phyloP scores from a whole-genome alignment of 2,113 vertebrate species.

The Otis tarda region DNA sequence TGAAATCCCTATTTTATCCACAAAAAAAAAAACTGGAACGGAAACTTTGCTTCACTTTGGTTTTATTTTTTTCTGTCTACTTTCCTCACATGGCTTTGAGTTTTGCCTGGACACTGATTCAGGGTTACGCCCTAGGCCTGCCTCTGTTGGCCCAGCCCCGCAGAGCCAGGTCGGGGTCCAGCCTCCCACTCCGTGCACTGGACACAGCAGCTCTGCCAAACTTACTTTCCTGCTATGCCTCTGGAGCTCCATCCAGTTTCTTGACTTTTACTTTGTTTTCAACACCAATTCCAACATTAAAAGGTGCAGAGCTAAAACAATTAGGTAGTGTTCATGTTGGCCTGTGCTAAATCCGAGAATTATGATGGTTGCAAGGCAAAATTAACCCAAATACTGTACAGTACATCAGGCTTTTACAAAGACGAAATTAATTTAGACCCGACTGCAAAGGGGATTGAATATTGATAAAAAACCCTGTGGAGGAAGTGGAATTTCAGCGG shows the following conservation, averaged over 20 bases:
- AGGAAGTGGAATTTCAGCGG: neutral
- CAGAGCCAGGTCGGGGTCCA: rapidly evolving
- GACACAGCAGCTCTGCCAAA: no score
- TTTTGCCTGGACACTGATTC: neutral
- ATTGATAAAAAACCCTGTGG: neutral
- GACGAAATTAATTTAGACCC: neutral
- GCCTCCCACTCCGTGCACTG: rapidly evolving
- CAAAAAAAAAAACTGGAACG: neutral
- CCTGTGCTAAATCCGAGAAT: neutral
- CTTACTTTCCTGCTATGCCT: rapidly evolving
- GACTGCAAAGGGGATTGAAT: neutral
- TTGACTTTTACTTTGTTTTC: neutral
- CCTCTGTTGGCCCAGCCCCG: rapidly evolving
- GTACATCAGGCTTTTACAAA: neutral
- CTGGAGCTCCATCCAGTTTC: neutral
- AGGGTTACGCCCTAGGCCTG: rapidly evolving
- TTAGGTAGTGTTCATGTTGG: neutral
- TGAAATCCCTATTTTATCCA: neutral
- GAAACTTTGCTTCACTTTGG: neutral
- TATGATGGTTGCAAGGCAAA: neutral
- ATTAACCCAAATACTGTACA: neutral
- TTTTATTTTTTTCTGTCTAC: neutral
- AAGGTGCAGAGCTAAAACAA: neutral
- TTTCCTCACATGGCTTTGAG: neutral
- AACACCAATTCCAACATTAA: neutral